Evolutionary conservation across 1,140 invertebrate species (phyloP).

Genomic region (Drosophila kanapiae): DNA sequence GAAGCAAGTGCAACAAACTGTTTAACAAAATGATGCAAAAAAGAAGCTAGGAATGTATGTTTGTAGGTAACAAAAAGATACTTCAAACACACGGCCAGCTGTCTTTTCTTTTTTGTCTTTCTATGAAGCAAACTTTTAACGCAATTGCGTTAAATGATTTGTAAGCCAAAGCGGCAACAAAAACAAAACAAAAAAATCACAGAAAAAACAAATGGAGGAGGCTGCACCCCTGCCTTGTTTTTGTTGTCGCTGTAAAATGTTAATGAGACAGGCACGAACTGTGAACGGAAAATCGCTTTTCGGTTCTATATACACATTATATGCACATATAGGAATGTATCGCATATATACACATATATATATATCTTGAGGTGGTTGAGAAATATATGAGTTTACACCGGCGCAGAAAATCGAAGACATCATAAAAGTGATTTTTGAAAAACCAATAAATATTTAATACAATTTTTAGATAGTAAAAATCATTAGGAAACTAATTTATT

Average conservation of each 20-base stretch:
- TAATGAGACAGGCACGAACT: conserved; percentile 51
- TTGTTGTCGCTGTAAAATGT: conserved; percentile 43
- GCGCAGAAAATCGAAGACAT: neutral
- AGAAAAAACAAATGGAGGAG: conserved; percentile 28
- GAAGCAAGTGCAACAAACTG: conserved; percentile 22
- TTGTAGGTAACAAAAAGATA: neutral
- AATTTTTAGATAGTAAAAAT: neutral
- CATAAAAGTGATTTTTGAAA: no score
- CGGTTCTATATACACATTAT: conserved; percentile 20
- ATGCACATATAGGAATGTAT: neutral
- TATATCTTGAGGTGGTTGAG: conserved; percentile 1
- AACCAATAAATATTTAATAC: neutral
- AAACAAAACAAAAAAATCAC: neutral
- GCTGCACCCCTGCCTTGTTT: conserved; percentile 44
- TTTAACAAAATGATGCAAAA: conserved; percentile 14
- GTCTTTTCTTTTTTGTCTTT: conserved; percentile 8
- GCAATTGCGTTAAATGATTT: conserved; percentile 78
- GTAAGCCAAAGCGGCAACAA: conserved; percentile 31
- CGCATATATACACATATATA: neutral
- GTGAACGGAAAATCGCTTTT: conserved; percentile 49
- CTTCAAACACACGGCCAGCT: neutral
- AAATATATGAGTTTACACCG: neutral
- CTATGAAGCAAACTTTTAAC: conserved; percentile 67
- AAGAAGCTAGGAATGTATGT: neutral
- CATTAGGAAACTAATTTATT: neutral